Conservation (phyloP, 2,888 invertebrate genomes). For the Ellobium chinense region DNA sequence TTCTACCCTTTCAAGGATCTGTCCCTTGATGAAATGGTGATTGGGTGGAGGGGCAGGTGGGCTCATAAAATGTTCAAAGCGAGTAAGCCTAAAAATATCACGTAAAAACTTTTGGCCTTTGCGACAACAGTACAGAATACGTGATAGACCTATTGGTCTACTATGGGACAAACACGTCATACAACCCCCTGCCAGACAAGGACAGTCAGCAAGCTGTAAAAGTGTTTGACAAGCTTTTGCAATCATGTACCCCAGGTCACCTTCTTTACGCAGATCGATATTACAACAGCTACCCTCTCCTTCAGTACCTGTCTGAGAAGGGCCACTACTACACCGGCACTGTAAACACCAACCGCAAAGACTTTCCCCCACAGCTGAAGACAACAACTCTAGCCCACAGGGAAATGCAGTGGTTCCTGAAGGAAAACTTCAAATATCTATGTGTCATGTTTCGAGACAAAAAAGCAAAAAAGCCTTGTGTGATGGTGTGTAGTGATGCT, state of each 20-base stretch:
- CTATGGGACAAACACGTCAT: background rate
- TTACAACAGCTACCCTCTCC: background rate
- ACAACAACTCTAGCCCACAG: background rate
- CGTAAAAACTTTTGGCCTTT: background rate
- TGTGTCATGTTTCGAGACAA: background rate
- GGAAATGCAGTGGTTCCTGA: background rate
- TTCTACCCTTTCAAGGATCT: conserved; percentile 11
- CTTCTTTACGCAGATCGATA: conserved; percentile 1
- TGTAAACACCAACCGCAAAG: background rate
- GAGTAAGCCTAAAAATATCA: background rate
- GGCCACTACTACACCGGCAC: background rate
- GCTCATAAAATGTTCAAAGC: background rate
- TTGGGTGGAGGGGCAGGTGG: background rate
- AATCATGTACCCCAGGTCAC: background rate
- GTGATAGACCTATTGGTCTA: background rate
- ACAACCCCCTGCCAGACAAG: background rate
- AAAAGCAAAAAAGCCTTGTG: background rate
- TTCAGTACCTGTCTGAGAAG: background rate
- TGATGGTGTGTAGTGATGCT: conserved; percentile 4
- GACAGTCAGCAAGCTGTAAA: background rate
- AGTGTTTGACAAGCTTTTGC: background rate
- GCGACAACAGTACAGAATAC: background rate
- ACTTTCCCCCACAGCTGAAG: background rate
- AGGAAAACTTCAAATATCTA: background rate
- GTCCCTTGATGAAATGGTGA: background rate